Evolutionary conservation across 1,140 invertebrate genomes (phyloP).

Genomic region (Trinorchestia longiramus): DNA sequence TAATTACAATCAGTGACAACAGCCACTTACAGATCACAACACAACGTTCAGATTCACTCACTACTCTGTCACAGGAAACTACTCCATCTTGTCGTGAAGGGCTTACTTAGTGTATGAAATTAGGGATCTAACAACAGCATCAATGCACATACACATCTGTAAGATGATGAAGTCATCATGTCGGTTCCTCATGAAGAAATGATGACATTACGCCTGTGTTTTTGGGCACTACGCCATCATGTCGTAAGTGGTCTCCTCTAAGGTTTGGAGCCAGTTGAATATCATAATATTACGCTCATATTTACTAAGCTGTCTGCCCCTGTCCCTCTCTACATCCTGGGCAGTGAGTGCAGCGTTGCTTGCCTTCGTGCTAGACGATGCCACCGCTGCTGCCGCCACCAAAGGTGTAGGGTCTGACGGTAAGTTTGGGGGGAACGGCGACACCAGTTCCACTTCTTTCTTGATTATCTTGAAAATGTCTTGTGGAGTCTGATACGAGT

Average conservation of each 20-base stretch:
- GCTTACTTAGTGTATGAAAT: too few relatives aligned
- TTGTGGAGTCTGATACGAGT: slow-evolving; percentile 32
- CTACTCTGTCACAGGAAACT: too few relatives aligned
- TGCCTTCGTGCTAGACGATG: neutral
- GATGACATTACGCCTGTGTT: too few relatives aligned
- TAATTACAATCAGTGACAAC: too few relatives aligned
- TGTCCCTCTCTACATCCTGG: slow-evolving; percentile 81
- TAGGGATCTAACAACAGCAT: too few relatives aligned
- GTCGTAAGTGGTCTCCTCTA: slow-evolving; percentile 74
- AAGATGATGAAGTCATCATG: neutral
- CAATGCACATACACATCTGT: too few relatives aligned
- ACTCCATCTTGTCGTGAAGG: too few relatives aligned
- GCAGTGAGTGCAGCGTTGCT: slow-evolving; percentile 50
- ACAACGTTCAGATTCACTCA: too few relatives aligned
- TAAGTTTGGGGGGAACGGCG: slow-evolving; percentile 29
- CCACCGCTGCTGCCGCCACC: neutral
- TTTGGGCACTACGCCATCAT: slow-evolving; percentile 37
- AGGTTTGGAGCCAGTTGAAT: slow-evolving; percentile 89
- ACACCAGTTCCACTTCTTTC: slow-evolving; percentile 53
- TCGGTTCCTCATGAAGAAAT: neutral
- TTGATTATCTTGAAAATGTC: slow-evolving; percentile 31
- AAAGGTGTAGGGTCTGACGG: neutral
- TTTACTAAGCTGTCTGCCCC: slow-evolving; percentile 85
- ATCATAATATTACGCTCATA: slow-evolving; percentile 93
- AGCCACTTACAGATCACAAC: too few relatives aligned